A percentile compares a stretch with the other conserved stretches of the same genome.
These are phyloP conservation scores for Platynereis dumerilii DNA, from an alignment of 2,888 invertebrate genomes.

Conservation along the genomic window DNA sequence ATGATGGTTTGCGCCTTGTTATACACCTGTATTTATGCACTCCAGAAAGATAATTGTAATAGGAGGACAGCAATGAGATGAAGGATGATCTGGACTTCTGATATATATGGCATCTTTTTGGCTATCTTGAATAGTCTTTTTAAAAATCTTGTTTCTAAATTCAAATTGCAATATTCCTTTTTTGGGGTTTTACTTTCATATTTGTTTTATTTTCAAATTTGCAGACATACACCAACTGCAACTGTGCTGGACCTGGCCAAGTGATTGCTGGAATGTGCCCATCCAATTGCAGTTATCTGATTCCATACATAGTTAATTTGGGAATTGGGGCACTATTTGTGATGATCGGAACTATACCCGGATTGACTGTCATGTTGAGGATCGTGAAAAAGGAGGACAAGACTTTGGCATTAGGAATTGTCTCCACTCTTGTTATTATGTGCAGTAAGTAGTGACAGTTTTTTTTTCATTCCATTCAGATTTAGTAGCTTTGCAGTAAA, in stretches of 20 bases:
- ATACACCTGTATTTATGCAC: too few species aligned
- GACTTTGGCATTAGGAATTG: constrained; percentile 11
- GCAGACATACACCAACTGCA: background rate
- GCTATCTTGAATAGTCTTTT: too few species aligned
- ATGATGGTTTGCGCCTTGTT: too few species aligned
- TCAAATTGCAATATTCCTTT: too few species aligned
- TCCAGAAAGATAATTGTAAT: too few species aligned
- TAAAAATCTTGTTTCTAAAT: too few species aligned
- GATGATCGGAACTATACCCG: background rate
- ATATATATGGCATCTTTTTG: too few species aligned
- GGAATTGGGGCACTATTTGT: background rate
- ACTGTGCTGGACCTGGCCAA: background rate
- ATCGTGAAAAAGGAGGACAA: constrained; percentile 16
- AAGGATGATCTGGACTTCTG: too few species aligned
- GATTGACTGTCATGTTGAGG: constrained; percentile 6
- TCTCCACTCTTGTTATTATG: constrained; percentile 4
- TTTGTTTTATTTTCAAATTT: background rate
- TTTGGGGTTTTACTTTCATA: too few species aligned
- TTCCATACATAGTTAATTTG: background rate
- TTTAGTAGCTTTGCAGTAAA: too few species aligned
- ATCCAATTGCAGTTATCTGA: background rate
- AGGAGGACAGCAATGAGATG: too few species aligned
- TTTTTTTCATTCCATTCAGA: too few species aligned
- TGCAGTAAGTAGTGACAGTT: constrained; percentile 16
- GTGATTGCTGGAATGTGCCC: background rate